phyloP scores from a whole-genome alignment of 2,888 invertebrate genomes.

The Drosophila koepferae region DNA sequence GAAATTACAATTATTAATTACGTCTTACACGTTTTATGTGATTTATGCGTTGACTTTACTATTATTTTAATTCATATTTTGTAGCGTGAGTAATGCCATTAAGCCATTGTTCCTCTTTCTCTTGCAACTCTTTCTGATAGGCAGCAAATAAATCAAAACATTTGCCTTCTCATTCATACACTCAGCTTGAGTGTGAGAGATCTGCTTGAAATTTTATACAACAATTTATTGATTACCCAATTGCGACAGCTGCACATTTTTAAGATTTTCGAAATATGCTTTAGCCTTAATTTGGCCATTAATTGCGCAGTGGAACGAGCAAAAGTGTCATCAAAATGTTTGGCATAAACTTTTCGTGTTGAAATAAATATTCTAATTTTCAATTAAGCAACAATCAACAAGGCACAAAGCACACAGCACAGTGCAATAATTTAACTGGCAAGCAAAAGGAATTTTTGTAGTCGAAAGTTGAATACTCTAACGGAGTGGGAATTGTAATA shows the following conservation, averaged over 20 bases:
- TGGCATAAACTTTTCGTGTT: not conserved
- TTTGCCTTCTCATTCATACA: conserved; percentile 5
- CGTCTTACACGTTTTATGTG: conserved; percentile 55
- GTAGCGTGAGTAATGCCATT: not conserved
- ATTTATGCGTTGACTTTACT: conserved; percentile 57
- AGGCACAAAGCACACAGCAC: conserved; percentile 28
- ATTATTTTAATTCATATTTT: not conserved
- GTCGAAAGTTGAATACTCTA: not conserved
- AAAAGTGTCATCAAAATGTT: conserved; percentile 14
- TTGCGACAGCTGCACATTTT: conserved; percentile 2
- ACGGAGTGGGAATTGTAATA: not conserved
- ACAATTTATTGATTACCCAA: conserved; percentile 20
- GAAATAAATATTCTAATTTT: conserved; percentile 69
- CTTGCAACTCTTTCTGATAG: conserved; percentile 1
- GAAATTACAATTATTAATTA: conserved; percentile 74
- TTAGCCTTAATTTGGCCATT: conserved; percentile 4
- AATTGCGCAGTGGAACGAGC: conserved; percentile 2
- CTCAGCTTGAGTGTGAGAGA: not conserved
- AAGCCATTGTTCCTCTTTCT: not conserved
- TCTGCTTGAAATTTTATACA: not conserved
- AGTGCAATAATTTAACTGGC: conserved; percentile 57
- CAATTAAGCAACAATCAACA: conserved; percentile 78
- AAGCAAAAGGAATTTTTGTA: not conserved
- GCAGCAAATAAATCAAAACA: conserved; percentile 24
- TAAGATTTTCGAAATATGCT: not conserved